phyloP scores from a whole-genome alignment of 2,888 invertebrate species.

The Troides helena region DNA sequence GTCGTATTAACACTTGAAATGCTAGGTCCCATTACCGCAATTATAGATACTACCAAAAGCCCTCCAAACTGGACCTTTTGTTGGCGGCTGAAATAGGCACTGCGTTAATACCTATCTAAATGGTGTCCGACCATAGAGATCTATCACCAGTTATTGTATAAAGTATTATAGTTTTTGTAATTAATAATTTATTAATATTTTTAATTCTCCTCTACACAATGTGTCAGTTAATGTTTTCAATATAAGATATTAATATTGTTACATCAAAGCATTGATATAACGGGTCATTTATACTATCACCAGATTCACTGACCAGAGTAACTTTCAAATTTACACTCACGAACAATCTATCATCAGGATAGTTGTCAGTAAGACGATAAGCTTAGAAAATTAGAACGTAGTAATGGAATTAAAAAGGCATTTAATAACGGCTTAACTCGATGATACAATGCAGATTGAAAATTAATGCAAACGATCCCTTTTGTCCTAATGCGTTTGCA shows the following conservation, averaged over 20 bases:
- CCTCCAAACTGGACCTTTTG: too few species aligned
- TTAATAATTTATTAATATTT: background rate
- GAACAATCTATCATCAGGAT: slow-evolving; percentile 16
- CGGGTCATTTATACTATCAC: background rate
- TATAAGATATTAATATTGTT: background rate
- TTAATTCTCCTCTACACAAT: background rate
- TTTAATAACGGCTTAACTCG: slow-evolving; percentile 20
- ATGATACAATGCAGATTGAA: slow-evolving; percentile 11
- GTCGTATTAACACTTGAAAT: too few species aligned
- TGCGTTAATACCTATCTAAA: too few species aligned
- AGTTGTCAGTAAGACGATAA: slow-evolving; percentile 11
- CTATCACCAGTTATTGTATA: too few species aligned
- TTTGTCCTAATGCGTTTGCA: slow-evolving; percentile 37
- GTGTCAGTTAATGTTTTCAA: background rate
- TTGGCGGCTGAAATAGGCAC: too few species aligned
- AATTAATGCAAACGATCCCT: slow-evolving; percentile 25
- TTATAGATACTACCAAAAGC: too few species aligned
- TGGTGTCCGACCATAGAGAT: too few species aligned
- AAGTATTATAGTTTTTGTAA: too few species aligned
- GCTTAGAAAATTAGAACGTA: slow-evolving; percentile 16
- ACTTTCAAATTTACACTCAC: slow-evolving; percentile 14
- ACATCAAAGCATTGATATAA: background rate
- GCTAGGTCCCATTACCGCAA: too few species aligned
- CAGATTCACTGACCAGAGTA: background rate
- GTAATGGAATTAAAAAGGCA: slow-evolving; percentile 7